A percentile compares a stretch with the other conserved stretches of the same genome.
phyloP scores from a whole-genome alignment of 2,888 invertebrate species.

The Cataglyphis livida region DNA sequence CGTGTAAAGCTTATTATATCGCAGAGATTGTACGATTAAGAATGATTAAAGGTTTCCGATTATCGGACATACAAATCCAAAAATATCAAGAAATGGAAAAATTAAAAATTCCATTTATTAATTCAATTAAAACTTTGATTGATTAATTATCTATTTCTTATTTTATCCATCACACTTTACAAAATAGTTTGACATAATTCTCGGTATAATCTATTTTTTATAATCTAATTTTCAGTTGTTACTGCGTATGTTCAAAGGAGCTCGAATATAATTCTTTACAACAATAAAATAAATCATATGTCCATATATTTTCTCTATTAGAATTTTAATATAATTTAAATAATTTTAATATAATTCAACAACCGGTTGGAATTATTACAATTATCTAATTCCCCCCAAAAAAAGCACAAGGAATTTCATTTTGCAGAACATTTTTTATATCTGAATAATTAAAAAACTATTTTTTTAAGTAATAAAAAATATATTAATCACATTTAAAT shows the following conservation, averaged over 20 bases:
- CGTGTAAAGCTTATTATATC: not conserved
- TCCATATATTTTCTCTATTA: not conserved
- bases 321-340: not conserved
- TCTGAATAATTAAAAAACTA: not conserved
- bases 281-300: not conserved
- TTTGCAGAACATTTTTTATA: not conserved
- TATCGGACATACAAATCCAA: not conserved
- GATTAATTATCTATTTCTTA: not conserved
- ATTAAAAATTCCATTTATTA: conserved; percentile 19
- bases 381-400: not conserved
- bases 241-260: not conserved
- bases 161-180: not conserved
- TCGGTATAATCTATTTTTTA: not conserved
- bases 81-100: conserved; percentile 9
- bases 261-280: not conserved
- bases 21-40: conserved; percentile 32
- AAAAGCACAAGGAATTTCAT: not conserved
- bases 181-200: not conserved
- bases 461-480: not conserved
- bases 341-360: not conserved
- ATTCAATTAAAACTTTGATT: conserved; percentile 23
- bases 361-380: not conserved
- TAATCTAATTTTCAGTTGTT: not conserved
- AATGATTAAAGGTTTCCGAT: conserved; percentile 22
- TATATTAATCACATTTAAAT: not conserved